A percentile compares a stretch with the other conserved stretches of the same genome.
Conservation (phyloP, 2,797 vertebrate species). For the Pipistrellus nathusii region DNA sequence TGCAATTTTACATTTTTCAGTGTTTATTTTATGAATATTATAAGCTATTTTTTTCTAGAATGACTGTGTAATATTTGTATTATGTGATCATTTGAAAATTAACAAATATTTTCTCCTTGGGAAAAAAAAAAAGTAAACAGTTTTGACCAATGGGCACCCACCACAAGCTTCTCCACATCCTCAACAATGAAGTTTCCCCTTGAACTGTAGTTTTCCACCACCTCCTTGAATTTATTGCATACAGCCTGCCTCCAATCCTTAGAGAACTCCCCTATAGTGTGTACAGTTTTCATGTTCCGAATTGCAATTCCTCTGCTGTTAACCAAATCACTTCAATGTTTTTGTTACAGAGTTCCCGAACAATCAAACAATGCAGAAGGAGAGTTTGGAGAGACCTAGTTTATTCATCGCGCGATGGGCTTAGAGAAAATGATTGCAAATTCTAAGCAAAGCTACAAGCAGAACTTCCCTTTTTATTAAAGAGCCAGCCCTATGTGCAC, state of each 20-base stretch:
- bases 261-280: not conserved
- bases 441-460: no score
- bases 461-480: no score
- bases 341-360: no score
- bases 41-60: constrained; percentile 80
- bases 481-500: no score
- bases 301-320: not conserved
- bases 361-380: no score
- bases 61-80: constrained; percentile 83
- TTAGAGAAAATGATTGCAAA: no score
- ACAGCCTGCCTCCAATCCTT: not conserved
- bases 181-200: not conserved
- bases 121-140: constrained; percentile 58
- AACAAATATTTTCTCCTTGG: constrained; percentile 84
- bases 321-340: not conserved
- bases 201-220: not conserved
- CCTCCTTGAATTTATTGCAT: not conserved
- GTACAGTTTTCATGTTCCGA: not conserved
- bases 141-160: not conserved
- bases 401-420: no score
- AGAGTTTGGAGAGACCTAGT: no score
- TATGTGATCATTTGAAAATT: constrained; percentile 82
- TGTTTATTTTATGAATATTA: constrained; percentile 82
- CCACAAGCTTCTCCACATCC: not conserved
- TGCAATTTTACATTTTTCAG: constrained; percentile 76